phyloP scores from a whole-genome alignment of 2,797 vertebrate species.

The Halcyon leucocephala region DNA sequence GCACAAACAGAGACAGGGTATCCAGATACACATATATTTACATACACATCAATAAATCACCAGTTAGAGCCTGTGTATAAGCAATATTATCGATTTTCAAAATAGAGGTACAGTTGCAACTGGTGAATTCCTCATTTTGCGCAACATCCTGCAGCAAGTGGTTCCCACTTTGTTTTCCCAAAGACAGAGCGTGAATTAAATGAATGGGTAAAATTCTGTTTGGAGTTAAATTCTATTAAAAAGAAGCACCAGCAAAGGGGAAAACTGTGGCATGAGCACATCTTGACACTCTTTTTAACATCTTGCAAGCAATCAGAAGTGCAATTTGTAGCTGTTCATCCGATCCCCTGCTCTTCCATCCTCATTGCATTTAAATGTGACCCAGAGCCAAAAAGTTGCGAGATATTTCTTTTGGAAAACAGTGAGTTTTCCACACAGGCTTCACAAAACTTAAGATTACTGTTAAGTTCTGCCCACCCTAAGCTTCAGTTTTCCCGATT shows the following conservation, averaged over 20 bases:
- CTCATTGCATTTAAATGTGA: neutral
- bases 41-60: neutral
- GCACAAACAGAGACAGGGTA: neutral
- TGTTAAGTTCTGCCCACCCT: neutral
- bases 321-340: neutral
- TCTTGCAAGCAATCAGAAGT: neutral
- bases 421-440: neutral
- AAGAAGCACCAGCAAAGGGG: neutral
- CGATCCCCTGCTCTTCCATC: neutral
- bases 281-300: neutral
- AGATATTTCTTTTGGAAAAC: neutral
- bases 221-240: neutral
- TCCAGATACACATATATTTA: neutral
- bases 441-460: neutral
- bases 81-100: conserved; percentile 27
- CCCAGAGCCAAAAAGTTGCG: neutral
- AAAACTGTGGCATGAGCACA: neutral
- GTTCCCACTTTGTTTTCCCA: neutral
- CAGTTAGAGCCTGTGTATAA: neutral
- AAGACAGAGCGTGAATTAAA: neutral
- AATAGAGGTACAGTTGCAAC: neutral
- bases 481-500: neutral
- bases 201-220: neutral
- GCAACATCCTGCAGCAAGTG: neutral
- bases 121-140: neutral